Percentiles rank a stretch among this genome's conserved stretches.
Conservation (phyloP, 64 coral and sea anemone species). For the Montipora foliosa region DNA sequence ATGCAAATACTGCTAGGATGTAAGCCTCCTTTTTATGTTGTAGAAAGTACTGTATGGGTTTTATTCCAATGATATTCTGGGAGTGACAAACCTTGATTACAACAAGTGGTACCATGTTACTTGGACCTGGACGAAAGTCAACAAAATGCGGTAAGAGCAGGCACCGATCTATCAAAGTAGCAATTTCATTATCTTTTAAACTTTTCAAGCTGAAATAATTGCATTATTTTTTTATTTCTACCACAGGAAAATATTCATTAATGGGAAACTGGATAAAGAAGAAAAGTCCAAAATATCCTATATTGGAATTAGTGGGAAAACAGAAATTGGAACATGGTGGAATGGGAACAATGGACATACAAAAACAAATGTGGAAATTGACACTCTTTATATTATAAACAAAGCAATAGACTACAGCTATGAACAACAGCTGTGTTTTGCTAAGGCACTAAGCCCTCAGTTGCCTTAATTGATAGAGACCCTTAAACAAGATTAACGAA, state of each 20-base stretch:
- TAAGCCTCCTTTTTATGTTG: too few relatives aligned
- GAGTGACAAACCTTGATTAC: not conserved
- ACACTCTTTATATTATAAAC: conserved; percentile 66
- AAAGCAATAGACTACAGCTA: conserved; percentile 35
- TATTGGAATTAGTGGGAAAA: conserved; percentile 28
- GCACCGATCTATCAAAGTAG: not conserved
- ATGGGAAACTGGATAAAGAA: conserved; percentile 41
- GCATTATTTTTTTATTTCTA: not conserved
- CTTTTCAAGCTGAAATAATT: not conserved
- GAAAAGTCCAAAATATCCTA: not conserved
- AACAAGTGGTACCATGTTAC: conserved; percentile 68
- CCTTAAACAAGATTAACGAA: too few relatives aligned
- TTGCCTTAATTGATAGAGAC: not conserved
- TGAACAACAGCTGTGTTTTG: conserved; percentile 27
- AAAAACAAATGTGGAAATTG: conserved; percentile 54
- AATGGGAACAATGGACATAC: not conserved
- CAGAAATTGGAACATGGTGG: conserved; percentile 76
- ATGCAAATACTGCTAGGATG: too few relatives aligned
- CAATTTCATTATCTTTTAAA: not conserved
- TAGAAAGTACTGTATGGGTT: conserved; percentile 55
- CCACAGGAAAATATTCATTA: conserved; percentile 52
- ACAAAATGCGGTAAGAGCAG: conserved; percentile 12
- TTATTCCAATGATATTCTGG: conserved; percentile 17
- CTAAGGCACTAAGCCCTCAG: conserved; percentile 4
- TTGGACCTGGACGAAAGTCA: conserved; percentile 52